Evolutionary conservation across 2,888 invertebrate genomes (phyloP), one percentile per base, ranked within the genome.

Genomic region (Ormyrus nitidulus): DNA sequence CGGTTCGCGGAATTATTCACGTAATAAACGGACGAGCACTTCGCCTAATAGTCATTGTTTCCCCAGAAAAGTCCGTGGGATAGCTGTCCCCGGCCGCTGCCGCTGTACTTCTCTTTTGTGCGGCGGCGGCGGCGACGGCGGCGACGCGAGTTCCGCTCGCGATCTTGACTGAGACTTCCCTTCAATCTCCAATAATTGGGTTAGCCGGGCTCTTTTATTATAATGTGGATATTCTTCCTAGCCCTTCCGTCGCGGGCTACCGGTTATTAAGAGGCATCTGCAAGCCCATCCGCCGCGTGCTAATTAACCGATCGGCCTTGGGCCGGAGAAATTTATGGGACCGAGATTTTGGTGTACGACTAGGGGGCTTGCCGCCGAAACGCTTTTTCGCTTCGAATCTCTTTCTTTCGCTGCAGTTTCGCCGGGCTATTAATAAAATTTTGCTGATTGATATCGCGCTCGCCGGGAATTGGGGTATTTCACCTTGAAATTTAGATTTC

Each of bases 1-100:
- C 65, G 49, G n/a, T 82, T 82, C 82, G 82, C 82, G 80, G 82
- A 82, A 82, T 82, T 80, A 80, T 85, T 85, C 84, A 83, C 84
- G 83, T 84, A 84, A 85, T 85, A 85, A 85, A 85, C 83, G 83
- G 83, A 84, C 84, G 84, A 84, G 84, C 84, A 84, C 83, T 85
- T 84, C 81, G 83, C 83, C 84, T 84, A 85, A 83, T 84, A 84
- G 85, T 85, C 85, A 84, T 84, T 85, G 85, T 81, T 81, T 79
- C 75, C 46, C 58, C 68, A 62, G 61, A 48, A 64, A 51, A 79
- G 72, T 66, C 76, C 70, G 77, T 77, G 77, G 77, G 80, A 81
- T 34, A 34, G 80, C 58, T 66, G 76, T 13, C 59, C 46, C 5
- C 7, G 10, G 59, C 6, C 8, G 46, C 46, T 10, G n/a, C 66